Percentiles rank a stretch among this genome's conserved stretches.
phyloP scores from a whole-genome alignment of 1,140 invertebrate species.

The Pissodes strobi region DNA sequence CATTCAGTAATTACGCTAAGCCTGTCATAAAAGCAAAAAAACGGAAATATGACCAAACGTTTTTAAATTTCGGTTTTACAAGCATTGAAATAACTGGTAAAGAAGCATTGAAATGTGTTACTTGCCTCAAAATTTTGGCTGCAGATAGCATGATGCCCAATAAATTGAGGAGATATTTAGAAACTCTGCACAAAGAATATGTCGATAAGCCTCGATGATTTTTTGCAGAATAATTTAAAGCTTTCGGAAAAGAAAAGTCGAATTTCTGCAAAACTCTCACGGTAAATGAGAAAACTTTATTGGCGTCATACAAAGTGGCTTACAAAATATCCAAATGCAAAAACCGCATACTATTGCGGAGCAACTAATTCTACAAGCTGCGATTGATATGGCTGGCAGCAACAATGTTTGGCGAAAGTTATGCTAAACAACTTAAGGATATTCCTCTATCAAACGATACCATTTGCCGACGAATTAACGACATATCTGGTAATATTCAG shows the following conservation, averaged over 20 bases:
- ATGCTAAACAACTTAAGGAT: conserved; percentile 35
- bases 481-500: conserved; percentile 21
- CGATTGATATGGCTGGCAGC: conserved; percentile 25
- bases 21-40: background rate
- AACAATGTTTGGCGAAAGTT: too few relatives aligned
- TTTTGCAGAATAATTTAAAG: conserved; percentile 1
- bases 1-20: background rate
- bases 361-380: background rate
- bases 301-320: conserved; percentile 6
- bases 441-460: conserved; percentile 35
- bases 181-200: conserved; percentile 11
- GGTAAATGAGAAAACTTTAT: background rate
- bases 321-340: too few relatives aligned
- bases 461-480: conserved; percentile 29
- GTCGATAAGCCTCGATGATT: conserved; percentile 12
- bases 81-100: background rate
- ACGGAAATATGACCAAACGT: conserved; percentile 9
- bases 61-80: too few relatives aligned
- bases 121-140: conserved; percentile 7
- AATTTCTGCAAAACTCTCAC: background rate
- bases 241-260: background rate
- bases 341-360: conserved; percentile 2
- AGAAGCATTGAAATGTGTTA: conserved; percentile 5
- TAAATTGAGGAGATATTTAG: conserved; percentile 2
- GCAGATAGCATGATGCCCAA: background rate